Base-by-base conservation (phyloP, 2,888 invertebrate species). In the Brenthis daphne region DNA sequence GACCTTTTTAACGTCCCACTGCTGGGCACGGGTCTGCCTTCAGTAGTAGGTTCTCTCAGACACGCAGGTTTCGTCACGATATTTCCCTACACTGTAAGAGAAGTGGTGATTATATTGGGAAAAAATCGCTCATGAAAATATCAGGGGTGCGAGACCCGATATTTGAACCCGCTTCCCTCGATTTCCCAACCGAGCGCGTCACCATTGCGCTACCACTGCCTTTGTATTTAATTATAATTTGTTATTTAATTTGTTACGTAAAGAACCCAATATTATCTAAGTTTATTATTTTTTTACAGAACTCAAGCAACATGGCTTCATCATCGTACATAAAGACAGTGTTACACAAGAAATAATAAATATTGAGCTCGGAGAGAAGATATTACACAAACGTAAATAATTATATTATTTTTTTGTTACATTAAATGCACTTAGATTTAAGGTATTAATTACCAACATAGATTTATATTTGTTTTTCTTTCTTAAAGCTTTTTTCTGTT, bases 261-360 rank as follows among this genome's bases (percentile, higher is more conserved):
- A 29, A 14, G 6, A 55, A 55, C 11, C 16, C 6, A 20, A 3
- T 13, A 43, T 5, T 11, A 0, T 14, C 14, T 53, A 66, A 54
- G 2, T 11, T 13, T 5, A 16, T 57, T 61, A 37, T 73, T 70
- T 64, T 64, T 58, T 85, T 89, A 74, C 85, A 91, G 91, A 88
- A 70, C 73, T 91, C 54, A 89, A 86, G 69, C 86, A 88, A 65
- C 85, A 88, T 68, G 82, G 83, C 2, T 89, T 89, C 43, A 83
- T 91, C 37, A 73, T 73, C 6, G 70, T 88, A 6, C 61, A 37
- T 5, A 91, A 91, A 77, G 76, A 85, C 68, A 77, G 82, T 0
- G 75, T 77, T 3, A 85, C 86, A 5, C 76, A 84, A 20, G 87
- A 85, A 80, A 85, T 91, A 74, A 65, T 37, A 20, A 79, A 89